Conservation (phyloP, 2,888 invertebrate species). For the Thelaira solivaga region DNA sequence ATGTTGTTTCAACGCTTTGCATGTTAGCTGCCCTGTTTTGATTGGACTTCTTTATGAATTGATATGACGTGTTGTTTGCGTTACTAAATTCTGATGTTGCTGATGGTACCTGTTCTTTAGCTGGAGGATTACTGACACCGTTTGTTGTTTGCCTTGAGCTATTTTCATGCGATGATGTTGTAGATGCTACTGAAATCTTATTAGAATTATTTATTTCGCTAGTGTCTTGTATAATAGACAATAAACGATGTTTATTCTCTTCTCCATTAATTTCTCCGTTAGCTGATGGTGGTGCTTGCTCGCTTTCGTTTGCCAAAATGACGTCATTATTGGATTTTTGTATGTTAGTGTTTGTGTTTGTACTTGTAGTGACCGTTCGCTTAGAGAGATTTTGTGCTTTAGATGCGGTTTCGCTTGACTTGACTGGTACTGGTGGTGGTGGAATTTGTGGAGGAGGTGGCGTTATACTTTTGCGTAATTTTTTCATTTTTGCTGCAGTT, state of each 20-base stretch:
- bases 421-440: constrained; percentile 73
- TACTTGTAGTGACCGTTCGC: constrained; percentile 46
- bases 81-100: constrained; percentile 48
- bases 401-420: constrained; percentile 71
- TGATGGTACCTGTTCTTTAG: constrained; percentile 53
- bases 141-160: constrained; percentile 71
- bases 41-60: constrained; percentile 25
- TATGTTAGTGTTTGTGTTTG: constrained; percentile 27
- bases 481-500: constrained; percentile 72
- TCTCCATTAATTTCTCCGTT: constrained; percentile 69
- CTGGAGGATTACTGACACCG: constrained; percentile 64
- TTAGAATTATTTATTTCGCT: constrained; percentile 46
- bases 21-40: constrained; percentile 51
- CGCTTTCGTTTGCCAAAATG: constrained; percentile 65
- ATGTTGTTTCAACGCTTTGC: constrained; percentile 68
- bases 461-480: constrained; percentile 73
- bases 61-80: constrained; percentile 30
- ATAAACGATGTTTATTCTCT: constrained; percentile 79
- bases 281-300: constrained; percentile 33
- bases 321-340: constrained; percentile 63
- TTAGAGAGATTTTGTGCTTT: constrained; percentile 66
- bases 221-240: constrained; percentile 81
- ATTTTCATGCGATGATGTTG: constrained; percentile 71
- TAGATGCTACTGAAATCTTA: constrained; percentile 50
- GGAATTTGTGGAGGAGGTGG: constrained; percentile 71